A percentile compares a stretch with the other conserved stretches of the same genome.
These are phyloP conservation scores for Meandrina meandrites DNA, from an alignment of 92 coral and sea anemone genomes.

Conservation along the genomic window DNA sequence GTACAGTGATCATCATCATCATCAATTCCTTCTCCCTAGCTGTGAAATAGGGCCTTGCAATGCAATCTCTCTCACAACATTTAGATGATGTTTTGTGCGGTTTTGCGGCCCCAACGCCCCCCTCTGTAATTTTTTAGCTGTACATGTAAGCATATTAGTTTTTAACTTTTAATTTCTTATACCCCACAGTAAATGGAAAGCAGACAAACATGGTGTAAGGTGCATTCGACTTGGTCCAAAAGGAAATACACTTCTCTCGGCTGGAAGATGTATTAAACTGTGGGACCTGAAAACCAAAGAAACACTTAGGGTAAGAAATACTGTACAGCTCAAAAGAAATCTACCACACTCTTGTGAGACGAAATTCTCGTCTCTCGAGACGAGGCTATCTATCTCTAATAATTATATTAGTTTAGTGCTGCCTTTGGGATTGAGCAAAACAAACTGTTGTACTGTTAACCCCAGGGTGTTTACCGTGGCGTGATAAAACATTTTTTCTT, in stretches of 20 bases:
- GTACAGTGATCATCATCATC: too few species aligned
- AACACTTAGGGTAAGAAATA: slow-evolving; percentile 69
- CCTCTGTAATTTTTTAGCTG: background rate
- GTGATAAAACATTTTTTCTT: background rate
- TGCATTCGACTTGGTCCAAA: slow-evolving; percentile 80
- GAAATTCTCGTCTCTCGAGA: too few species aligned
- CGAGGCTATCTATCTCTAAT: too few species aligned
- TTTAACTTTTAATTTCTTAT: background rate
- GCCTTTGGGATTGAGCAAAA: background rate
- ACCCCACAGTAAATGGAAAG: slow-evolving; percentile 87
- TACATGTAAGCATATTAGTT: background rate
- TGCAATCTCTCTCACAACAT: too few species aligned
- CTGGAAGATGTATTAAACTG: slow-evolving; percentile 94
- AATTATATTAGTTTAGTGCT: too few species aligned
- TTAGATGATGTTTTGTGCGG: too few species aligned
- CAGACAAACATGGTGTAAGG: slow-evolving; percentile 85
- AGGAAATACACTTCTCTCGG: slow-evolving; percentile 84
- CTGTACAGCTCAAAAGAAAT: too few species aligned
- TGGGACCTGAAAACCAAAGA: slow-evolving; percentile 96
- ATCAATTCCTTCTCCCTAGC: too few species aligned
- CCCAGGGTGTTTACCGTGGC: too few species aligned
- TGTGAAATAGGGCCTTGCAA: too few species aligned
- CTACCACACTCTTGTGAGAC: too few species aligned
- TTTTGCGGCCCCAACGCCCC: too few species aligned
- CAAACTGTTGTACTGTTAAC: background rate